Conservation (phyloP, 2,113 vertebrate genomes). For the Sinocyclocheilus anshuiensis region DNA sequence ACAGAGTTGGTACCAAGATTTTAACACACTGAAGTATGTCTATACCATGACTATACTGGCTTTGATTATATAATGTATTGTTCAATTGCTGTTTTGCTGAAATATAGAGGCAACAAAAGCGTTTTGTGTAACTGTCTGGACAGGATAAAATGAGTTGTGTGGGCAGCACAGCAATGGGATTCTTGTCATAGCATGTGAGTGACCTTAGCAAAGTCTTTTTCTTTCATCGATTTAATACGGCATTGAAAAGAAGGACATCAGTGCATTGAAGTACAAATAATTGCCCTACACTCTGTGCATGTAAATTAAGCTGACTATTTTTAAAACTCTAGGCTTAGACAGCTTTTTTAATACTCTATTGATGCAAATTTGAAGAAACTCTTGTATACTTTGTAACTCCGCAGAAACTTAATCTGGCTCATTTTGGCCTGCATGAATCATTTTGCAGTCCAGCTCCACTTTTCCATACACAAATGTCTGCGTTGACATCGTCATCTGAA, state of each 20-base stretch:
- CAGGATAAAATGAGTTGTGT: conserved; percentile 3
- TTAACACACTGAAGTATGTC: background rate
- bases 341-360: background rate
- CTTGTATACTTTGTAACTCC: background rate
- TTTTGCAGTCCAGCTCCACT: background rate
- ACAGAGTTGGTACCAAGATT: background rate
- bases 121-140: conserved; percentile 30
- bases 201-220: background rate
- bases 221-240: conserved; percentile 6
- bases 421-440: background rate
- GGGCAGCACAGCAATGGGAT: conserved; percentile 4
- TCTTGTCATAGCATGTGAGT: conserved; percentile 10
- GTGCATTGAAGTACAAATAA: background rate
- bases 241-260: background rate
- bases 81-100: conserved; percentile 1
- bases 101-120: background rate
- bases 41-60: background rate
- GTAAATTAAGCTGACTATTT: background rate
- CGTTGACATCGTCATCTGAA: background rate
- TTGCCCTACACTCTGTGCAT: background rate
- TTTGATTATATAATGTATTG: background rate
- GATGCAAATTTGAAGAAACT: background rate
- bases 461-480: conserved; percentile 26
- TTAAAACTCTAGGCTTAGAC: background rate
- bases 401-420: background rate